Base-by-base conservation (phyloP, 1,140 invertebrate genomes). In the Babylonia areolata region DNA sequence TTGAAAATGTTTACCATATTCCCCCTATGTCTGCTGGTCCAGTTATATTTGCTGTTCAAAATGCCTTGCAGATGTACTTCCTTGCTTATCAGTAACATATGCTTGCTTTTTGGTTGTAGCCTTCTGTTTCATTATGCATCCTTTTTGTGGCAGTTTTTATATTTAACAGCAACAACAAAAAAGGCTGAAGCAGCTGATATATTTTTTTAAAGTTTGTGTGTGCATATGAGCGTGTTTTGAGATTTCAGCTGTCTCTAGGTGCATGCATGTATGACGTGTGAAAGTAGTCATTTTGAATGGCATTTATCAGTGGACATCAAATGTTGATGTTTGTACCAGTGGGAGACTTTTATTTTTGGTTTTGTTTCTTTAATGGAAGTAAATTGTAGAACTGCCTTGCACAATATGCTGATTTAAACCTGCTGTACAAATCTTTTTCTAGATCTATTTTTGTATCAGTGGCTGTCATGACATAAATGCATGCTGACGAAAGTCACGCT, bases 341-440 rank as follows among this genome's bases (percentile, higher is more conserved):
- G n/a, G n/a, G n/a, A 23, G n/a, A 23, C 31, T 75, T 75, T 39
- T 33, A 0, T 75, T 6, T 37, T 35, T 35, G 9, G 12, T 39
- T 37, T 20, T 37, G 9, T 39, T 39, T 75, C 9, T 75, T 23
- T 33, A 75, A 33, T 75, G 15, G 35, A 33, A 39, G 33, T 75
- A 9, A 75, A 23, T 35, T 75, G 6, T 75, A 35, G 73, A 28
- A 35, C 37, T 75, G 73, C 37, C 33, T 75, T 39, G n/a, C n/a
- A n/a, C n/a, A n/a, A n/a, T n/a, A n/a, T n/a, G 37, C 33, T 75
- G 3, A 75, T 75, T 37, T 37, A 75, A 75, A 39, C 37, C 73
- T 75, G 73, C 58, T 64, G 58, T 64, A 64, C 28, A 64, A 64
- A 64, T 64, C 58, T 64, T 64, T 51, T 64, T 64, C 58, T 64